Percentiles rank a stretch among this genome's conserved stretches.
Evolutionary conservation across 2,797 vertebrate species (phyloP).

Genomic region (Sternotherus odoratus): DNA sequence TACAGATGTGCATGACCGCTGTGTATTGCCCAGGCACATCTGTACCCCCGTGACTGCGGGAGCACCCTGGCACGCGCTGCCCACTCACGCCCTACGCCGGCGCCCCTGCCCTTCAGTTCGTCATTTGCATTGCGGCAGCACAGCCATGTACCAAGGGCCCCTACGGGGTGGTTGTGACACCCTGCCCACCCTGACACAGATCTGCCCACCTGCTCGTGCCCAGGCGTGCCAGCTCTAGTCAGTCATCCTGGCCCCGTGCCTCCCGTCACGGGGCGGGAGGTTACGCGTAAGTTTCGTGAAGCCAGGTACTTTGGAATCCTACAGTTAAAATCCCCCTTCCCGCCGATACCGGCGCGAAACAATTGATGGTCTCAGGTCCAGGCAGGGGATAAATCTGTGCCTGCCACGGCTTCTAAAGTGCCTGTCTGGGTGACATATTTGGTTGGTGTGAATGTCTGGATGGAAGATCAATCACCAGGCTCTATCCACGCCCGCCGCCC

Average conservation of each 20-base stretch:
- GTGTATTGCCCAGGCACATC: neutral
- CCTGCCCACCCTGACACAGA: rapidly evolving
- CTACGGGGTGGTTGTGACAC: neutral
- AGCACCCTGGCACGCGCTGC: neutral
- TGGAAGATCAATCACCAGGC: conserved; percentile 84
- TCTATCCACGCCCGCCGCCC: conserved; percentile 45
- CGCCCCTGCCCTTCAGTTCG: rapidly evolving
- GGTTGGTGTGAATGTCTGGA: conserved; percentile 80
- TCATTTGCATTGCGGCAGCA: neutral
- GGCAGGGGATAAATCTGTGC: conserved; percentile 76
- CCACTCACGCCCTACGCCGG: neutral
- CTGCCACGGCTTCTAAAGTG: conserved; percentile 72
- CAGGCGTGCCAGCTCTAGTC: neutral
- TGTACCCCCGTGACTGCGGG: no score
- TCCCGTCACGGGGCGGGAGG: neutral
- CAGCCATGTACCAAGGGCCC: neutral
- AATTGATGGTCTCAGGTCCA: conserved; percentile 81
- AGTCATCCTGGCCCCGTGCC: neutral
- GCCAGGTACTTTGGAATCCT: conserved; percentile 22
- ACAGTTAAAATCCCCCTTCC: neutral
- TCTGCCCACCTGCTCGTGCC: rapidly evolving
- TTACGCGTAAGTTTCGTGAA: neutral
- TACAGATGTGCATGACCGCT: neutral
- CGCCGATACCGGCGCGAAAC: conserved; percentile 34
- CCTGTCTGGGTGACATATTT: conserved; percentile 82